phyloP scores from a whole-genome alignment of 2,888 invertebrate genomes.

The Dolomedes plantarius region DNA sequence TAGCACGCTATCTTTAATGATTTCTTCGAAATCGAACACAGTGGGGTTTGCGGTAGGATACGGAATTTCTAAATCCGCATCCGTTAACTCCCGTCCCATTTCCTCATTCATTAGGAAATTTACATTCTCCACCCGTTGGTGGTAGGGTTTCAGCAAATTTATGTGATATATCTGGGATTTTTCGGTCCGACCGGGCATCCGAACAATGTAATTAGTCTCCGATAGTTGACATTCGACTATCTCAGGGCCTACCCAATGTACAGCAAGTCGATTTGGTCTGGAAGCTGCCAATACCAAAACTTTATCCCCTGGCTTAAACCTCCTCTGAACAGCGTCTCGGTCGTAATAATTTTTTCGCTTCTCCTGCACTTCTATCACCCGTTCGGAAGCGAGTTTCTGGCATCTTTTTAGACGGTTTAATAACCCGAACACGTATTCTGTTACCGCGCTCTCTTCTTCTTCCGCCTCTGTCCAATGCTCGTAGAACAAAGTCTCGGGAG shows the following conservation, averaged over 20 bases:
- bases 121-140: no score
- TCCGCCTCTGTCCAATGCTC: background rate
- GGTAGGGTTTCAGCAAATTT: no score
- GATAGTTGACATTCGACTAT: no score
- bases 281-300: background rate
- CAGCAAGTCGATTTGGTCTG: background rate
- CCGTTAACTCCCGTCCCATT: no score
- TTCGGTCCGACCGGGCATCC: no score
- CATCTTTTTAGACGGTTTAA: constrained; percentile 17
- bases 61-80: no score
- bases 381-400: background rate
- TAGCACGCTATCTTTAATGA: background rate
- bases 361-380: background rate
- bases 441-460: background rate
- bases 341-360: background rate
- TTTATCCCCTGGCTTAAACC: background rate
- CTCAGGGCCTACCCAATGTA: no score
- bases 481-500: background rate
- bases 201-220: no score
- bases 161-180: no score
- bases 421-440: background rate
- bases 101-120: no score
- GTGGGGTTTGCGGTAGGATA: background rate
- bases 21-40: background rate
- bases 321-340: background rate